Conservation (phyloP, 2,888 invertebrate genomes). For the Aleiodes alternator region DNA sequence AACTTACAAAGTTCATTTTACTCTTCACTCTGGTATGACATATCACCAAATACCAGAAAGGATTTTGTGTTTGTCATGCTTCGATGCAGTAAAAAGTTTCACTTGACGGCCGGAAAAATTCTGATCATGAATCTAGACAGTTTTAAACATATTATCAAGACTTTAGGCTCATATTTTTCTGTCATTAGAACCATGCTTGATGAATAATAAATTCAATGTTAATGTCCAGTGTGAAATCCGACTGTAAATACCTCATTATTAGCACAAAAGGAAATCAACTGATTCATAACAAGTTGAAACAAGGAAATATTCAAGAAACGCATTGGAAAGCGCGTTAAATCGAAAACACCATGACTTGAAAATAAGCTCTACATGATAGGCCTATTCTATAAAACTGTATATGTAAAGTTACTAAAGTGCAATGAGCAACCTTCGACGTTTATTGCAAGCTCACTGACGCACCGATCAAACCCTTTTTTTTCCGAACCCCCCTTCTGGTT, state of each 20-base stretch:
- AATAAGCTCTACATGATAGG: too few species aligned
- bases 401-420: not conserved
- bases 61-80: constrained; percentile 47
- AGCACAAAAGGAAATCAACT: too few species aligned
- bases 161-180: constrained; percentile 48
- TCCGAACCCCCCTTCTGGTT: not conserved
- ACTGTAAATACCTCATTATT: too few species aligned
- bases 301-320: too few species aligned
- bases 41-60: constrained; percentile 28
- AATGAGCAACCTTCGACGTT: not conserved
- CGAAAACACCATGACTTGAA: too few species aligned
- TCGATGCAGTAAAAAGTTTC: constrained; percentile 32
- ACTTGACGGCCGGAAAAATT: constrained; percentile 50
- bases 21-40: constrained; percentile 43
- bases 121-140: constrained; percentile 47
- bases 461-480: not conserved
- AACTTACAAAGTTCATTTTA: constrained; percentile 41
- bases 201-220: constrained; percentile 22
- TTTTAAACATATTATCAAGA: constrained; percentile 50
- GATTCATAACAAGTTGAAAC: too few species aligned
- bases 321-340: too few species aligned
- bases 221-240: not conserved
- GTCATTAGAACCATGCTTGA: constrained; percentile 45
- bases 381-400: too few species aligned
- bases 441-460: constrained; percentile 4